Base-by-base conservation (phyloP, 2,797 vertebrate species). In the Microchirus variegatus region DNA sequence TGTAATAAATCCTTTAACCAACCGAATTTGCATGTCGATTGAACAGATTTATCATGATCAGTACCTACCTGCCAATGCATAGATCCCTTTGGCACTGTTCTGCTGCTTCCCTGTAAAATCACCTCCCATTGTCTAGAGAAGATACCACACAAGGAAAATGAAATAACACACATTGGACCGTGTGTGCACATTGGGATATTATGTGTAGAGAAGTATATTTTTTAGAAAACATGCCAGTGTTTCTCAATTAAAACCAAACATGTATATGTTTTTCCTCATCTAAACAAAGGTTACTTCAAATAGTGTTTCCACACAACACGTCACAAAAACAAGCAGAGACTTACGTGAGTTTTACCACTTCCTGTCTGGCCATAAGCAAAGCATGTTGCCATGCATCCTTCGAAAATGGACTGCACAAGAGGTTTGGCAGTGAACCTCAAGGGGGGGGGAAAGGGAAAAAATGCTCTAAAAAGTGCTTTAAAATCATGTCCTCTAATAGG, bases 311-410 rank as follows among this genome's bases (percentile, higher is more conserved):
- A 56, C 5, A 53, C 11, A 31, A 26, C 10, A 10, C 5, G 58
- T 40, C 1, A 1, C 5, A 0, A 19, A 3, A 52, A 15, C 53
- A 15, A 41, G 7, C 5, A 6, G 15, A 44, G 14, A 93, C 96
- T 94, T 91, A 99, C 97, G 15, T 99, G 95, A 7, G 97, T 99
- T 79, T 99, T 99, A 43, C 98, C 98, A 84, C 98, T 99, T 83
- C 97, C 98, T 0, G 97, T 99, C 80, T 99, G 97, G 10, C 97
- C 98, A 35, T 99, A 99, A 0, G 98, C 97, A 77, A 99, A 99
- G 83, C 97, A 99, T 0, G 98, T 90, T 15, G 93, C 92, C 90
- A 92, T 91, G 0, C 94, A 94, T 5, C 96, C 96, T 71, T 98
- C 95, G 57, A 98, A 98, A 77, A 98, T 92, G 0, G 95, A 95